Conservation (phyloP, 2,888 invertebrate species). For the Rhimphoctona megacephalus region DNA sequence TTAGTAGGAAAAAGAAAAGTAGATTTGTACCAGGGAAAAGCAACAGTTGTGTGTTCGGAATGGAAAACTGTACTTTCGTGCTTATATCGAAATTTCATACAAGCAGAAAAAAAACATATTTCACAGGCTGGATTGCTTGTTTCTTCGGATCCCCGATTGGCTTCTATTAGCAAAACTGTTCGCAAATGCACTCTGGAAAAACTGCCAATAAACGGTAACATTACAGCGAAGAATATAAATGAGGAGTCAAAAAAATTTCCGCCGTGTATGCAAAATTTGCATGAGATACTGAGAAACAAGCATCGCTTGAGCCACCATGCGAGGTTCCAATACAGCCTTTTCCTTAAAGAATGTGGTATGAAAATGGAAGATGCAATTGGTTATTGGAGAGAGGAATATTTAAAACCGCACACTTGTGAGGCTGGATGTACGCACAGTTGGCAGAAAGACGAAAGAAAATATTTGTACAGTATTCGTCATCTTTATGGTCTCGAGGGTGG, state of each 20-base stretch:
- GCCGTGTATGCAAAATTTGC: conserved; percentile 89
- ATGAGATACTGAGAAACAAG: conserved; percentile 85
- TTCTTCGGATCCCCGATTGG: conserved; percentile 77
- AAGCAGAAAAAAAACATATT: conserved; percentile 69
- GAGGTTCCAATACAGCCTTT: conserved; percentile 89
- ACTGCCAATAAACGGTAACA: conserved; percentile 66
- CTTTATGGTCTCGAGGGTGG: conserved; percentile 90
- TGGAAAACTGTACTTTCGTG: conserved; percentile 86
- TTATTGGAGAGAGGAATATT: conserved; percentile 89
- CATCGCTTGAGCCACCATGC: conserved; percentile 89
- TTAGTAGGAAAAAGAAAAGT: conserved; percentile 86
- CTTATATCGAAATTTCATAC: conserved; percentile 85
- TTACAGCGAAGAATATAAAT: conserved; percentile 84
- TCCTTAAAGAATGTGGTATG: conserved; percentile 90
- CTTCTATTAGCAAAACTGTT: conserved; percentile 74
- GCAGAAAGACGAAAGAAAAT: conserved; percentile 88
- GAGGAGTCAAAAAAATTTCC: conserved; percentile 86
- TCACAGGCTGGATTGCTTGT: conserved; percentile 60
- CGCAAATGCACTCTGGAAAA: conserved; percentile 68
- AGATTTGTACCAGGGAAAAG: conserved; percentile 86
- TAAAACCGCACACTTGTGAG: conserved; percentile 83
- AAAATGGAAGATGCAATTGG: conserved; percentile 87
- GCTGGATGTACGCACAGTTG: conserved; percentile 88
- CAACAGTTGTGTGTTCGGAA: conserved; percentile 86
- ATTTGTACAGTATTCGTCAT: conserved; percentile 89